Percentiles rank a stretch among this genome's conserved stretches.
phyloP scores from a whole-genome alignment of 2,888 invertebrate genomes.

The Mythimna loreyi region DNA sequence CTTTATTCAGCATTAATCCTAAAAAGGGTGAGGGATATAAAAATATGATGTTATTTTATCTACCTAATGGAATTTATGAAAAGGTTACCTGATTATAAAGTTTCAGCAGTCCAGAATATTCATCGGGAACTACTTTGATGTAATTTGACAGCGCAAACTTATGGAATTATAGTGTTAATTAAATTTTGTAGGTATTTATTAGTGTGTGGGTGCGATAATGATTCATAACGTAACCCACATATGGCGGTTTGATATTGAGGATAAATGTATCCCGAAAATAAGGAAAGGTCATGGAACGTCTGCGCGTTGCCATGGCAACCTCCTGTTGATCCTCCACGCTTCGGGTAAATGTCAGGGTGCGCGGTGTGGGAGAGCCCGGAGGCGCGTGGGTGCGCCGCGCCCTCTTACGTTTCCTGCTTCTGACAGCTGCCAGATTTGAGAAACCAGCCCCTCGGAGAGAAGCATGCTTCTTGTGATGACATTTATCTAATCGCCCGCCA shows the following conservation, averaged over 20 bases:
- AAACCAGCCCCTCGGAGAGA: conserved; percentile 30
- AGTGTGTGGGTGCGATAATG: conserved; percentile 20
- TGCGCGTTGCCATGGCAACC: conserved; percentile 79
- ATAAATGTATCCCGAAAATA: conserved; percentile 58
- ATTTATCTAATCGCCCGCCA: conserved; percentile 47
- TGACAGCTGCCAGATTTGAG: conserved; percentile 48
- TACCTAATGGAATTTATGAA: conserved; percentile 32
- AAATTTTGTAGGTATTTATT: conserved; percentile 29
- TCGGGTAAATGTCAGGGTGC: conserved; percentile 79
- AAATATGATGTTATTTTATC: conserved; percentile 20
- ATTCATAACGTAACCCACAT: conserved; percentile 26
- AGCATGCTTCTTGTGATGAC: conserved; percentile 46
- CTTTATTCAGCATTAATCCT: not conserved
- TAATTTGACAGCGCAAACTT: conserved; percentile 22
- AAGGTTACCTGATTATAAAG: conserved; percentile 36
- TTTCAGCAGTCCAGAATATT: conserved; percentile 20
- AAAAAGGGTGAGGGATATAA: not conserved
- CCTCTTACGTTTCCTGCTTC: conserved; percentile 46
- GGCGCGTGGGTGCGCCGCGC: conserved; percentile 54
- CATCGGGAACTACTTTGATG: conserved; percentile 16
- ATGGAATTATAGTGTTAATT: conserved; percentile 17
- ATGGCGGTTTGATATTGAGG: conserved; percentile 38
- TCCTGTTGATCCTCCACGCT: conserved; percentile 77
- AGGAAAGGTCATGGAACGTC: conserved; percentile 78
- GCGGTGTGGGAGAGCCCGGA: conserved; percentile 61